Conservation (phyloP, 2,888 invertebrate genomes). For the Melangyna quadrimaculata region DNA sequence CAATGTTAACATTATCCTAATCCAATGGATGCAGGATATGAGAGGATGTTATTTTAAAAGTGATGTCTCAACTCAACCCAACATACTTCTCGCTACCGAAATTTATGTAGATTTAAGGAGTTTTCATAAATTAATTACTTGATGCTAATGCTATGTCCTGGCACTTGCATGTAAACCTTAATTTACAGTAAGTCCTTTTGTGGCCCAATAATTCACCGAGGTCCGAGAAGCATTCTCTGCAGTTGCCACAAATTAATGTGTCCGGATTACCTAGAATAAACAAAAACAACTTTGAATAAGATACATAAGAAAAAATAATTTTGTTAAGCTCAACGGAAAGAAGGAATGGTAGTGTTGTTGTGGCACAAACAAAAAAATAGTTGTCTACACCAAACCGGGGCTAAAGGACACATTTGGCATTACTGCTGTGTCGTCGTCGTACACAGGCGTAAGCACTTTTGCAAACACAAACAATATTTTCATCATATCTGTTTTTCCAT, state of each 20-base stretch:
- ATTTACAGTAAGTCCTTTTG: slow-evolving; percentile 88
- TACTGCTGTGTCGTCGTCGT: slow-evolving; percentile 33
- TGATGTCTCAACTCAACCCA: slow-evolving; percentile 13
- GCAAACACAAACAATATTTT: slow-evolving; percentile 68
- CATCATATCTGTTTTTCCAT: slow-evolving; percentile 61
- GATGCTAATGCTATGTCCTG: slow-evolving; percentile 82
- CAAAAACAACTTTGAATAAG: slow-evolving; percentile 62
- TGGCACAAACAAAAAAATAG: not conserved
- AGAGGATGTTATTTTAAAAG: not conserved
- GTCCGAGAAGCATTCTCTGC: slow-evolving; percentile 88
- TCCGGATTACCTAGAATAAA: slow-evolving; percentile 85
- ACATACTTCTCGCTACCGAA: not conserved
- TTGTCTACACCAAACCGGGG: slow-evolving; percentile 19
- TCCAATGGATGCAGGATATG: not conserved
- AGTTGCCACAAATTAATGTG: slow-evolving; percentile 90
- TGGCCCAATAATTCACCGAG: slow-evolving; percentile 88
- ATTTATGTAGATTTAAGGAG: slow-evolving; percentile 12
- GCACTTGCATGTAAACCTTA: slow-evolving; percentile 88
- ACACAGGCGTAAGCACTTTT: slow-evolving; percentile 63
- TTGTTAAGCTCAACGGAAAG: slow-evolving; percentile 23
- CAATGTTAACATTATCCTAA: not conserved
- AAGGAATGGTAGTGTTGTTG: not conserved
- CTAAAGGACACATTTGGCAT: slow-evolving; percentile 68
- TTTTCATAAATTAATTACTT: slow-evolving; percentile 78
- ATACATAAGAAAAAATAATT: slow-evolving; percentile 30